Conservation (phyloP, 2,113 vertebrate species). For the Notothenia coriiceps region DNA sequence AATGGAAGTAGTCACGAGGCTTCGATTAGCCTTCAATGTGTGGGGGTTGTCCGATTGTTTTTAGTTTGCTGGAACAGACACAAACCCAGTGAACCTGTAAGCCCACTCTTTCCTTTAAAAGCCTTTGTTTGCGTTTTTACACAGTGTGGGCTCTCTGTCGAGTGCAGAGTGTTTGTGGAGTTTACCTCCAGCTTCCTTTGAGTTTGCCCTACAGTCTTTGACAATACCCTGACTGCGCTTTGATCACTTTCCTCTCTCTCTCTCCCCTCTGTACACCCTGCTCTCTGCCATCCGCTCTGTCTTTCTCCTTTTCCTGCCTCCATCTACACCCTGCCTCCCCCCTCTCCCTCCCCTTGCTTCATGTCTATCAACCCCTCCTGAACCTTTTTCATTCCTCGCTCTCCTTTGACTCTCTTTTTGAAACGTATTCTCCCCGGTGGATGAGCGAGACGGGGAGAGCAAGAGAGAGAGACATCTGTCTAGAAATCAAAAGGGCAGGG, state of each 20-base stretch:
- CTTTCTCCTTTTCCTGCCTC: conserved; percentile 15
- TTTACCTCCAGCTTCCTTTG: conserved; percentile 34
- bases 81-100: background rate
- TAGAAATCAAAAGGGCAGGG: conserved; percentile 58
- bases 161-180: conserved; percentile 14
- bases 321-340: conserved; percentile 19
- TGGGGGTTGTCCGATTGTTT: conserved; percentile 18
- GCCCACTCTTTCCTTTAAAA: conserved; percentile 11
- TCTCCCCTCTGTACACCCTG: background rate
- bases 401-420: conserved; percentile 27
- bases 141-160: background rate
- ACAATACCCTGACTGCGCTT: conserved; percentile 44
- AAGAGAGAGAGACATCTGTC: conserved; percentile 51
- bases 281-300: background rate
- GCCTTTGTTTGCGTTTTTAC: conserved; percentile 26
- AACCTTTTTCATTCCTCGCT: conserved; percentile 22
- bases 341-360: background rate
- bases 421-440: conserved; percentile 24
- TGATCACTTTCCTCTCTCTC: conserved; percentile 49
- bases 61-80: background rate
- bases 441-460: conserved; percentile 18
- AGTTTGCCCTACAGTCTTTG: conserved; percentile 38
- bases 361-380: conserved; percentile 18
- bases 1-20: too few relatives aligned
- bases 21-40: background rate